Base-by-base conservation (phyloP, 2,888 invertebrate species). In the Drosophila tanythrix region DNA sequence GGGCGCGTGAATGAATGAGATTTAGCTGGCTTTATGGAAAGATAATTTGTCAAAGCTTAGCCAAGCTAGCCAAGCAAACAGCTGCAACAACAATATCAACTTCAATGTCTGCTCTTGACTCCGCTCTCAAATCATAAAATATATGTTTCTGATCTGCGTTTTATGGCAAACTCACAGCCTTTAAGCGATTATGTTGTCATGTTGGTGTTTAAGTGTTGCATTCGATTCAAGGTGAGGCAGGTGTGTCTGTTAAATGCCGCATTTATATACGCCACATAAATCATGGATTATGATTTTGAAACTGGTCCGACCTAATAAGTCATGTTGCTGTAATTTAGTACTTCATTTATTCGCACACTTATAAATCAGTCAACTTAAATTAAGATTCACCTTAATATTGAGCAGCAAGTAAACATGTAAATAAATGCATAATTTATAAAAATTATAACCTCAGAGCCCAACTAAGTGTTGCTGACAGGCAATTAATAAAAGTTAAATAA, bases 41-140 rank as follows among this genome's bases (percentile, higher is more conserved):
- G 70, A 72, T 68, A 76, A 80, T 82, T 82, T 80, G 81, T 83
- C 79, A 74, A 71, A 70, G 69, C 82, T 46, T 25, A 46, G 46
- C 25, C 25, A 25, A 46, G 82, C 55, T 75, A 64, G 43, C 57
- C 40, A 63, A 18, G 62, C 57, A 74, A 60, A 56, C 65, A 62
- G 65, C 63, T 74, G 79, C 46, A 46, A 46, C 67, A 68, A 40
- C 78, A 58, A 36, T 58, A 43, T 27, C 25, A 31, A 38, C 38
- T 21, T 55, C 35, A 48, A 27, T 18, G 51, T 55, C 48, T 62
- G 31, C 40, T 35, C 46, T 18, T 25, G 35, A 69, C 43, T 36
- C n/a, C 25, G 25, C 13, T 13, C 53, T 35, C 43, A 25, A 25
- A 25, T 27, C 36, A 38, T 55, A 50, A 38, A 63, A 56, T 56